Percentiles rank a stretch among this genome's conserved stretches.
Conservation (phyloP, 2,113 vertebrate genomes). For the Protobothrops mucrosquamatus region DNA sequence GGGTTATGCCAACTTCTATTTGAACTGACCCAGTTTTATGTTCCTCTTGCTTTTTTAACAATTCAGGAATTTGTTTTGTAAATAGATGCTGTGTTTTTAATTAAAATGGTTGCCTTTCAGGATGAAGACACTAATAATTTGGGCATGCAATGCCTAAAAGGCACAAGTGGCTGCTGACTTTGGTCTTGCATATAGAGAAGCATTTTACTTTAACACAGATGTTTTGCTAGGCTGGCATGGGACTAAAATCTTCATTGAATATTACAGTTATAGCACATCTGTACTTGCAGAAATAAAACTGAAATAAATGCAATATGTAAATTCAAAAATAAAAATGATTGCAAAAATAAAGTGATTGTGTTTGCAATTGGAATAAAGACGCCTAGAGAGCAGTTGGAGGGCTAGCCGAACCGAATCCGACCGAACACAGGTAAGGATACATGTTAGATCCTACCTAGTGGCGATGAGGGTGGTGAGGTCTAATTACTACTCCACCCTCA, state of each 20-base stretch:
- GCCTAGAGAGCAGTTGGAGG: too few species aligned
- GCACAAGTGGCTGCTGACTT: not conserved
- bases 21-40: not conserved
- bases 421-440: too few species aligned
- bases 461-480: too few species aligned
- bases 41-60: not conserved
- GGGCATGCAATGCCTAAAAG: not conserved
- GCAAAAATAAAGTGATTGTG: not conserved
- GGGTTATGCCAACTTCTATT: not conserved
- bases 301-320: not conserved
- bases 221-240: not conserved
- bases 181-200: not conserved
- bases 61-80: not conserved
- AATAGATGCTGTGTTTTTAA: not conserved
- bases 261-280: not conserved
- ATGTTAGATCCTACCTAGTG: too few species aligned
- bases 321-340: not conserved
- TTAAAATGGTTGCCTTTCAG: not conserved
- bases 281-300: not conserved
- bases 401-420: too few species aligned
- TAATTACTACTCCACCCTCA: too few species aligned
- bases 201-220: not conserved
- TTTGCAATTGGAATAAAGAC: not conserved
- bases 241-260: not conserved
- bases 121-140: not conserved